Base-by-base conservation (phyloP, 2,888 invertebrate genomes). In the Geotrupes spiniger region DNA sequence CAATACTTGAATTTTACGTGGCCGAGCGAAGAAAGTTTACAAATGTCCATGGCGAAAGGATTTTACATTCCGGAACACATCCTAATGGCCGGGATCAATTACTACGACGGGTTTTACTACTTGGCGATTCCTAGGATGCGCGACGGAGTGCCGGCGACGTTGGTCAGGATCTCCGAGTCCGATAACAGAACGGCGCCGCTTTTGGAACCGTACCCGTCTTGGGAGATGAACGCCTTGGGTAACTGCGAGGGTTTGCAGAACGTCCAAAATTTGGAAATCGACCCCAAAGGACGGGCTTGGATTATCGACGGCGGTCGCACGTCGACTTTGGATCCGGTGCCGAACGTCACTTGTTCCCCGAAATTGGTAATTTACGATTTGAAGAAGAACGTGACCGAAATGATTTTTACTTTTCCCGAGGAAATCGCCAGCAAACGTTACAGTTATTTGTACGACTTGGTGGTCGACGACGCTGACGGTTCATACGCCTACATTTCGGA, bases 231-330 rank as follows among this genome's bases (percentile, higher is more conserved):
- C 64, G 70, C 72, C 11, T 52, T 83, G 36, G 84, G 83, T 0
- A 80, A 87, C 63, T 88, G 88, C 69, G 69, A 73, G 10, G 80
- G 84, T 1, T 74, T 89, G 50, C 88, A 89, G 66, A 85, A 83
- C 63, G 86, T 88, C 15, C 87, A 87, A 68, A 84, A 84, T 58
- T 74, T 88, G 56, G 87, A 88, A 65, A 81, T 88, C 37, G 87
- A 89, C 68, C 77, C 78, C 1, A 77, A 78, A 51, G 86, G 87
- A 2, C 71, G 83, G 8, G 79, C 88, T 78, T 85, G 84, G 79
- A 78, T 81, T 25, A 76, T 85, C 39, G 87, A 87, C 56, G 82
- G 82, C 40, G 88, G 88, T 0, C 76, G 84, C 48, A 77, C 82
- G 1, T 78, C 79, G 6, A 84, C 83, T 1, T 73, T 85, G 53